phyloP scores from a whole-genome alignment of 2,797 vertebrate genomes.

The Tamandua tetradactyla region DNA sequence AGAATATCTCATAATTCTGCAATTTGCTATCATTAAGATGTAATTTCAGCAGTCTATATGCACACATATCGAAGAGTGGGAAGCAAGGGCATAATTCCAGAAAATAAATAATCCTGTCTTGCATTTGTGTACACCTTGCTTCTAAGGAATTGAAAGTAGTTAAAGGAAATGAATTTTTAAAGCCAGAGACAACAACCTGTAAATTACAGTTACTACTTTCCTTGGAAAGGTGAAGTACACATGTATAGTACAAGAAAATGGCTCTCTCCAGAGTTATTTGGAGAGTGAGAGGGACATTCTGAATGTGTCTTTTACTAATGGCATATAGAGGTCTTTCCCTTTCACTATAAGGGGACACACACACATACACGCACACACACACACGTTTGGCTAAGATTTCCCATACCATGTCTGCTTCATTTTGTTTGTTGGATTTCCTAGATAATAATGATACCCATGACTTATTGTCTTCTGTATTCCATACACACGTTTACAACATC shows the following conservation, averaged over 20 bases:
- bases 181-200: conserved; percentile 44
- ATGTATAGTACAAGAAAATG: not conserved
- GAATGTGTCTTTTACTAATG: not conserved
- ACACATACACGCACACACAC: not conserved
- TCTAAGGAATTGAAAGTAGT: conserved; percentile 63
- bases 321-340: not conserved
- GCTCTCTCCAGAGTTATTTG: not conserved
- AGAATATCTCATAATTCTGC: conserved; percentile 65
- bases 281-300: not conserved
- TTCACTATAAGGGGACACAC: not conserved
- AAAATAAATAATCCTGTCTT: conserved; percentile 61
- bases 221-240: not conserved
- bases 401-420: not conserved
- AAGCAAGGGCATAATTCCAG: conserved; percentile 40
- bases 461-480: not conserved
- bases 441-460: not conserved
- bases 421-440: conserved; percentile 14
- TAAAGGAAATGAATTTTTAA: conserved; percentile 65
- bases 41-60: conserved; percentile 60
- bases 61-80: conserved; percentile 26
- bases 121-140: conserved; percentile 19
- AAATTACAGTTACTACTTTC: conserved; percentile 36
- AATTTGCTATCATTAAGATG: conserved; percentile 69
- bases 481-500: not conserved
- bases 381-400: not conserved